Conservation (phyloP, 1,140 invertebrate species). For the Brachionus plicatilis region DNA sequence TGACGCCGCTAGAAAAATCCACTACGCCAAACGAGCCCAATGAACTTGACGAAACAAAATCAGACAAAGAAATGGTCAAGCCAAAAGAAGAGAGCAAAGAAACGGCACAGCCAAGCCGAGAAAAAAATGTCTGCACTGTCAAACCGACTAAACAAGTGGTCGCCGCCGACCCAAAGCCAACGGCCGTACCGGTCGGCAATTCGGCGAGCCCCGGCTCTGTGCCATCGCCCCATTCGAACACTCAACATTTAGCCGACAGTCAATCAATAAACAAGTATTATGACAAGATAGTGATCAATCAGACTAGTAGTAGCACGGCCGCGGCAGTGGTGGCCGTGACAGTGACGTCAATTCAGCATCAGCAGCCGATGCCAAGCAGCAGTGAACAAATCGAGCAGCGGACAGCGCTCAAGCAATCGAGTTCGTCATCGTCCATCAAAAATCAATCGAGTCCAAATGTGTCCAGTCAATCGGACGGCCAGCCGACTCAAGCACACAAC, state of each 20-base stretch:
- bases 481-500: background rate
- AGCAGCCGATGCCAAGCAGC: background rate
- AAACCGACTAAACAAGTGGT: constrained; percentile 18
- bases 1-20: background rate
- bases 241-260: background rate
- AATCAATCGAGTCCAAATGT: background rate
- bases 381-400: background rate
- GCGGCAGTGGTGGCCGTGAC: background rate
- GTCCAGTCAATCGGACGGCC: background rate
- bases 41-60: background rate
- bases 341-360: background rate
- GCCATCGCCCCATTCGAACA: background rate
- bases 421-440: background rate
- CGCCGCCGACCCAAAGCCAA: background rate
- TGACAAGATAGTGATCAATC: constrained; percentile 21
- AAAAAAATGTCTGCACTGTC: constrained; percentile 37
- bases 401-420: background rate
- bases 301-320: background rate
- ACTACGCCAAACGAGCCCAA: background rate
- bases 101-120: background rate
- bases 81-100: background rate
- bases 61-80: background rate
- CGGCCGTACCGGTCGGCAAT: background rate
- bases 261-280: background rate
- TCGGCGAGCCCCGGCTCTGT: background rate